A percentile compares a stretch with the other conserved stretches of the same genome.
phyloP scores from a whole-genome alignment of 92 coral and sea anemone species.

The Porites divaricata region DNA sequence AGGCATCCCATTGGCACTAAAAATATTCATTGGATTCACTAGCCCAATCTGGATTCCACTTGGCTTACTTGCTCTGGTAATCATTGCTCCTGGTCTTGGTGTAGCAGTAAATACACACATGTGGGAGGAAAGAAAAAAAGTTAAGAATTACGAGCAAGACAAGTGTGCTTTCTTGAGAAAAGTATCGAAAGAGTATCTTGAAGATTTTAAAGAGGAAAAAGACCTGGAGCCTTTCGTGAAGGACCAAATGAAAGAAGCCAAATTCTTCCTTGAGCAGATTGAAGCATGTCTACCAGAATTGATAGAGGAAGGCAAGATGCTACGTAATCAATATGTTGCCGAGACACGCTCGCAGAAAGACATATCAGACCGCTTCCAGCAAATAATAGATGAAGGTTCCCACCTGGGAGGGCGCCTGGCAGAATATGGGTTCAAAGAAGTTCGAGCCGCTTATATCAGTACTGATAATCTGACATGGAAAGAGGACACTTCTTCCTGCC shows the following conservation, averaged over 20 bases:
- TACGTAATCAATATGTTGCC: background rate
- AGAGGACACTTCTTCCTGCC: conserved; percentile 14
- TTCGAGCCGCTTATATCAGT: conserved; percentile 7
- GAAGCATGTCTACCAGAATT: conserved; percentile 33
- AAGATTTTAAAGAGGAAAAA: background rate
- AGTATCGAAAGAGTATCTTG: conserved; percentile 19
- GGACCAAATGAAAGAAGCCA: conserved; percentile 18
- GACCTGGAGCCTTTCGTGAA: background rate
- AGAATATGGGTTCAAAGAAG: conserved; percentile 32
- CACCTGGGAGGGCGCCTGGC: conserved; percentile 21
- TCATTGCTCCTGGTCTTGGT: conserved; percentile 32
- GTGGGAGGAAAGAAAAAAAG: background rate
- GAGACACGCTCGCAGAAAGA: conserved; percentile 14
- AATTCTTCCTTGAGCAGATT: background rate
- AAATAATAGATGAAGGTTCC: background rate
- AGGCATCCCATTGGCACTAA: background rate
- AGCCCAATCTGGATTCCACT: conserved; percentile 42
- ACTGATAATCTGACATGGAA: conserved; percentile 47
- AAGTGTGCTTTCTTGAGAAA: conserved; percentile 14
- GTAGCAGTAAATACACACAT: background rate
- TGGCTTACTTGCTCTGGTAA: conserved; percentile 5
- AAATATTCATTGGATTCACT: conserved; percentile 28
- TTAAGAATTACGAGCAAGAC: background rate
- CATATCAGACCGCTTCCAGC: background rate
- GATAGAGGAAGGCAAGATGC: conserved; percentile 22